Percentiles rank a stretch among this genome's conserved stretches.
Evolutionary conservation across 1,140 invertebrate genomes (phyloP).

Genomic region (Drosophila pachea): DNA sequence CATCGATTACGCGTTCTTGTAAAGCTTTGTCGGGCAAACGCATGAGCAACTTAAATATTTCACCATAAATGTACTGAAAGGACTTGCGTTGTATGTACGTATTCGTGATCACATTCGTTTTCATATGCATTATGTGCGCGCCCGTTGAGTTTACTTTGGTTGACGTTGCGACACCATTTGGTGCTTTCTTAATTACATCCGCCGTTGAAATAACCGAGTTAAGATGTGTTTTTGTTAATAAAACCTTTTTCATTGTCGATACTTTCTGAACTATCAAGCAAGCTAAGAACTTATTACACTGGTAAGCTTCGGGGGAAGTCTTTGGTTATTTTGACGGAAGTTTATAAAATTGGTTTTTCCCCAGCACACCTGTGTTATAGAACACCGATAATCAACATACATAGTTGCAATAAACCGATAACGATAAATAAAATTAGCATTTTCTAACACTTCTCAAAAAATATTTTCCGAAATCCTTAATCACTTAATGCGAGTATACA

Average conservation of each 20-base stretch:
- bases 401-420: too few relatives aligned
- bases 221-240: slow-evolving; percentile 60
- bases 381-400: slow-evolving; percentile 1
- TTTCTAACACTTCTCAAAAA: slow-evolving; percentile 8
- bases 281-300: not conserved
- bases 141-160: not conserved
- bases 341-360: slow-evolving; percentile 57
- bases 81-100: slow-evolving; percentile 63
- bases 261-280: not conserved
- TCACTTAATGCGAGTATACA: too few relatives aligned
- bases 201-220: slow-evolving; percentile 26
- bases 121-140: slow-evolving; percentile 22
- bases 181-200: slow-evolving; percentile 25
- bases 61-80: slow-evolving; percentile 53
- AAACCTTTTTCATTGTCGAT: slow-evolving; percentile 60
- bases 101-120: slow-evolving; percentile 30
- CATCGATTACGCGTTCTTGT: slow-evolving; percentile 65
- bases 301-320: slow-evolving; percentile 33
- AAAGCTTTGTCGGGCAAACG: slow-evolving; percentile 65
- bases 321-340: slow-evolving; percentile 32
- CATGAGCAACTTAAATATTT: slow-evolving; percentile 67
- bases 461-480: not conserved
- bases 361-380: slow-evolving; percentile 45
- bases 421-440: not conserved
- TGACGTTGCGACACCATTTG: slow-evolving; percentile 2